A percentile compares a stretch with the other conserved stretches of the same genome.
phyloP scores from a whole-genome alignment of 2,888 invertebrate genomes.

The Leptopilina myrica region DNA sequence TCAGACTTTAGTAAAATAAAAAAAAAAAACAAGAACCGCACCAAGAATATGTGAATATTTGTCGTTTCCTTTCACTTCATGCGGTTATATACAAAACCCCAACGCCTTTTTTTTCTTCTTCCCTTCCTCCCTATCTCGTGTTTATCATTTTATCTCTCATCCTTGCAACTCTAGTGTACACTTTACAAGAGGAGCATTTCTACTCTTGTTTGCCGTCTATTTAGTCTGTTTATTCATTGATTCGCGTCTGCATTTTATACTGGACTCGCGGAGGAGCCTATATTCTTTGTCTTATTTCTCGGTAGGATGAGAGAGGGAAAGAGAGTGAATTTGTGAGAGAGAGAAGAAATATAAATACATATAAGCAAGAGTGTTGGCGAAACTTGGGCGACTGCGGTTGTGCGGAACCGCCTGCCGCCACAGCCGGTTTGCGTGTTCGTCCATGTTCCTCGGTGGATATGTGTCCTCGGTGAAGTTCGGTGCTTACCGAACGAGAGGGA shows the following conservation, averaged over 20 bases:
- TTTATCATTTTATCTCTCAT: slow-evolving; percentile 2
- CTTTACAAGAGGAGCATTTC: slow-evolving; percentile 17
- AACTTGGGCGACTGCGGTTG: slow-evolving; percentile 73
- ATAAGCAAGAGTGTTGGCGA: slow-evolving; percentile 70
- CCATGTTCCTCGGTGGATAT: slow-evolving; percentile 67
- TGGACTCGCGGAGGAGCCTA: slow-evolving; percentile 42
- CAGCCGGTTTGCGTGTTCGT: slow-evolving; percentile 72
- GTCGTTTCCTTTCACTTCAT: no score
- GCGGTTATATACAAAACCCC: no score
- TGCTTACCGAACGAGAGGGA: slow-evolving; percentile 58
- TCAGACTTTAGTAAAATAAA: no score
- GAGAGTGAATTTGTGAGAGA: no score
- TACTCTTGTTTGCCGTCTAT: slow-evolving; percentile 40
- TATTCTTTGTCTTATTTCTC: slow-evolving; percentile 54
- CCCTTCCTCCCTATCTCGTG: not conserved
- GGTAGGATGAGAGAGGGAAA: slow-evolving; percentile 50
- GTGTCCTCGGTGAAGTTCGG: slow-evolving; percentile 71
- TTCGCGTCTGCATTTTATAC: slow-evolving; percentile 46
- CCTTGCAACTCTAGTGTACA: not conserved
- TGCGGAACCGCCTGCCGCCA: slow-evolving; percentile 68
- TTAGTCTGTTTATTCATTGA: slow-evolving; percentile 40
- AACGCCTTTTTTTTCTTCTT: no score
- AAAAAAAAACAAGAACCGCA: no score
- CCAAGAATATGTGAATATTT: no score
- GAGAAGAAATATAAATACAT: slow-evolving; percentile 36